Evolutionary conservation across 1,140 invertebrate species (phyloP).

Genomic region (Chironomus tepperi): DNA sequence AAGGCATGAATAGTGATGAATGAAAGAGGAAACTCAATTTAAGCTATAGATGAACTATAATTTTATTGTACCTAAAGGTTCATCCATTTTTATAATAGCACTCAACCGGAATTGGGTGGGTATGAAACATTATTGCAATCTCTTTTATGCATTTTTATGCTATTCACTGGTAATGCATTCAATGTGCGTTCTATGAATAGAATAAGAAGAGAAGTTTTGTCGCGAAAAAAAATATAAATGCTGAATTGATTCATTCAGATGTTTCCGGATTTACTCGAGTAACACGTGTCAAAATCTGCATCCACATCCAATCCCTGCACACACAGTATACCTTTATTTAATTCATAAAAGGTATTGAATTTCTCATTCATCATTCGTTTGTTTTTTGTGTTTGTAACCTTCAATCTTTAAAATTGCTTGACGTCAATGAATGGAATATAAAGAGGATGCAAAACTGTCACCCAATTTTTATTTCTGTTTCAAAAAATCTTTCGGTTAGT

Average conservation of each 20-base stretch:
- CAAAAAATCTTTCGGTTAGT: background rate
- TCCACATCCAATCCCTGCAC: background rate
- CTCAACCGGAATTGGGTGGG: conserved; percentile 17
- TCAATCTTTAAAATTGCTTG: background rate
- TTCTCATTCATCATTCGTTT: background rate
- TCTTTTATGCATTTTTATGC: background rate
- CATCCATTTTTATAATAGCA: background rate
- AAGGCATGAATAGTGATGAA: background rate
- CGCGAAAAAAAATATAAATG: background rate
- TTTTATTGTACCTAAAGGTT: background rate
- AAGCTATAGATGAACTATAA: background rate
- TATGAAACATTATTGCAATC: conserved; percentile 20
- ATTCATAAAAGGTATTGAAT: background rate
- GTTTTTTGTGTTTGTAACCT: conserved; percentile 3
- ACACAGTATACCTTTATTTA: background rate
- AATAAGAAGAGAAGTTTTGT: background rate
- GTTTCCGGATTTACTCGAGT: conserved; percentile 9
- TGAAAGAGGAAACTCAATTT: conserved; percentile 1
- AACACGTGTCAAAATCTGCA: conserved; percentile 12
- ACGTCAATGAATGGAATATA: background rate
- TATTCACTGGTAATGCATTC: background rate
- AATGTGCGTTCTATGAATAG: background rate
- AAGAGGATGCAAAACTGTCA: background rate
- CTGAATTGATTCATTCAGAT: background rate
- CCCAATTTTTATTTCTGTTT: background rate